Evolutionary conservation across 2,888 invertebrate species (phyloP).

Genomic region (Caradrina clavipalpis): DNA sequence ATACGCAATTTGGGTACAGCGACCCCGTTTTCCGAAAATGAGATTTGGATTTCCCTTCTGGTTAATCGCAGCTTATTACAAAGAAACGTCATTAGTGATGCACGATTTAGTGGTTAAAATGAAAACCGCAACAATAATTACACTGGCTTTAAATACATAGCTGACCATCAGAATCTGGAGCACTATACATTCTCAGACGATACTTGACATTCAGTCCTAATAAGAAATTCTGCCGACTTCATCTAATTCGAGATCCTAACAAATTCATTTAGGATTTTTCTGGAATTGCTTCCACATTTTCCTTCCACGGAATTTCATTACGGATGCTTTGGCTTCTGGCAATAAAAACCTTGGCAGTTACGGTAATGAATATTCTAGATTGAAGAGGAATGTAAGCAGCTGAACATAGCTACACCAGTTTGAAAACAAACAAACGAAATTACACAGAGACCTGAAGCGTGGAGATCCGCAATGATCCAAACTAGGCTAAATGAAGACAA

Average conservation of each 20-base stretch:
- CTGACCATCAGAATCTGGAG: not conserved
- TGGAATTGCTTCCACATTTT: not conserved
- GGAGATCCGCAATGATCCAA: slow-evolving; percentile 28
- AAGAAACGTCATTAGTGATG: not conserved
- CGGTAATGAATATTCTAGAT: not conserved
- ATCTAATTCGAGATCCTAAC: not conserved
- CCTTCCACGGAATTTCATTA: slow-evolving; percentile 19
- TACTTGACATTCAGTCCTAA: not conserved
- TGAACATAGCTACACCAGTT: not conserved
- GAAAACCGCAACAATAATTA: not conserved
- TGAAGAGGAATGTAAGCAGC: slow-evolving; percentile 13
- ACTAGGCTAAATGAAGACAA: slow-evolving; percentile 34
- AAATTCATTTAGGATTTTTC: not conserved
- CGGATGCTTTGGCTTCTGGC: not conserved
- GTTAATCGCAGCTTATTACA: not conserved
- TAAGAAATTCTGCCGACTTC: not conserved
- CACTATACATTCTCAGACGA: not conserved
- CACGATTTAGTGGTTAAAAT: not conserved
- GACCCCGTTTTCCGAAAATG: slow-evolving; percentile 20
- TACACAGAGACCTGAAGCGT: slow-evolving; percentile 23
- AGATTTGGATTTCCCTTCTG: slow-evolving; percentile 7
- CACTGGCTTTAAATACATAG: not conserved
- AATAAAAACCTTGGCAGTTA: slow-evolving; percentile 6
- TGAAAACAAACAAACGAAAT: slow-evolving; percentile 23
- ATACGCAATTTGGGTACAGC: slow-evolving; percentile 2